Evolutionary conservation across 2,113 vertebrate genomes (phyloP).

Genomic region (Cyphomyrus discorhynchus): DNA sequence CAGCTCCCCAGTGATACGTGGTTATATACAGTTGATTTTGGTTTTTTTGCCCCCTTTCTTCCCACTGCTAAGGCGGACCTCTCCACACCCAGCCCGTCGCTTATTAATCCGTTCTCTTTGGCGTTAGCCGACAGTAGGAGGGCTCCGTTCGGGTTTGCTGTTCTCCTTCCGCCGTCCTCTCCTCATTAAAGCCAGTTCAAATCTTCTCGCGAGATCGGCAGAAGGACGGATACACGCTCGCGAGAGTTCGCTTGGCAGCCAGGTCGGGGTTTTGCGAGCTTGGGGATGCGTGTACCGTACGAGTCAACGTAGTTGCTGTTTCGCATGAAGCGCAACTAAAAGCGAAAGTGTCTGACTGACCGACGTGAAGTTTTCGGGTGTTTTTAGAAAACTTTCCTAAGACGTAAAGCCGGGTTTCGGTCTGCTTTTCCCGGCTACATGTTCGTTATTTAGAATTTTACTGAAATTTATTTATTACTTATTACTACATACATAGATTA

Average conservation of each 20-base stretch:
- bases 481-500: neutral
- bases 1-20: neutral
- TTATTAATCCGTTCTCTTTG: conserved; percentile 42
- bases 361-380: neutral
- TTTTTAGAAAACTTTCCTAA: neutral
- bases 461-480: neutral
- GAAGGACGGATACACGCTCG: neutral
- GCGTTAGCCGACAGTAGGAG: conserved; percentile 38
- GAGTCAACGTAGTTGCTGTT: neutral
- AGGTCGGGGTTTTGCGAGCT: neutral
- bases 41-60: conserved; percentile 5
- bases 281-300: neutral
- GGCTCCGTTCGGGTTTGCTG: conserved; percentile 37
- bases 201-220: conserved; percentile 51
- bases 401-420: neutral
- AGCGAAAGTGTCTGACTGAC: neutral
- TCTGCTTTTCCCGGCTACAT: neutral
- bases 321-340: neutral
- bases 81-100: conserved; percentile 31
- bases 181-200: conserved; percentile 37
- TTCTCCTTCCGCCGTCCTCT: conserved; percentile 27
- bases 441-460: neutral
- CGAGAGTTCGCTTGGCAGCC: neutral
- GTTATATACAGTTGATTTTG: neutral
- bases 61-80: conserved; percentile 3